Evolutionary conservation across 30 jellyfish, hydroid and myxozoan genomes (phyloP).

Genomic region (Aurelia sp.): DNA sequence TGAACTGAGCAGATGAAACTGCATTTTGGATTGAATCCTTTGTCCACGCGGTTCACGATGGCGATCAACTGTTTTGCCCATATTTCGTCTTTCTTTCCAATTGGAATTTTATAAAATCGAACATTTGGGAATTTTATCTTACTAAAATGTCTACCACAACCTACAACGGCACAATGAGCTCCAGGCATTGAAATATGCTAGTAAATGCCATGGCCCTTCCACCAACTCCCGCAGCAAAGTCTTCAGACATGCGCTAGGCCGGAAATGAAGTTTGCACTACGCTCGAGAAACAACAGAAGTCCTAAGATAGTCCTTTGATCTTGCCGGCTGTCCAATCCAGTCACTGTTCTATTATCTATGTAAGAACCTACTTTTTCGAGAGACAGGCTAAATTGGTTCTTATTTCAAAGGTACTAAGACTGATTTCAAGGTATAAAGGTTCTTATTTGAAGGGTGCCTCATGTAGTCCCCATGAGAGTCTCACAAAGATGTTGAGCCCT

Average conservation of each 20-base stretch:
- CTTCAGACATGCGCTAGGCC: neutral
- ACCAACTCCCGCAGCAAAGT: neutral
- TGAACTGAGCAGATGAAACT: slow-evolving; percentile 28
- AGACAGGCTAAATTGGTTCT: too few relatives aligned
- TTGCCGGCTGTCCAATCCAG: too few relatives aligned
- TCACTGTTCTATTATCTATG: too few relatives aligned
- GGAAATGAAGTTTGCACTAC: neutral
- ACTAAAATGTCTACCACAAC: slow-evolving; percentile 21
- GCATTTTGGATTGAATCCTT: slow-evolving; percentile 5
- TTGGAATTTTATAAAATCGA: slow-evolving; percentile 33
- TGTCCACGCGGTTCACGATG: slow-evolving; percentile 28
- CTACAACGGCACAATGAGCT: slow-evolving; percentile 18
- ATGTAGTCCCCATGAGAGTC: too few relatives aligned
- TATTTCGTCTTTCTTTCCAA: slow-evolving; percentile 17
- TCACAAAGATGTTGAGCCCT: too few relatives aligned
- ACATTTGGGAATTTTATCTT: slow-evolving; percentile 15
- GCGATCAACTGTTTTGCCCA: slow-evolving; percentile 22
- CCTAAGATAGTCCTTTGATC: too few relatives aligned
- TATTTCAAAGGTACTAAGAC: too few relatives aligned
- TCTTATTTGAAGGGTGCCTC: too few relatives aligned
- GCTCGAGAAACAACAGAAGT: too few relatives aligned
- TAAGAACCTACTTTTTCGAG: too few relatives aligned
- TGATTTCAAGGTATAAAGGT: too few relatives aligned
- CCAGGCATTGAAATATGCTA: slow-evolving; percentile 17
- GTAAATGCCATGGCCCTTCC: neutral